Base-by-base conservation (phyloP, 2,113 vertebrate species). In the Porphyrio hochstetteri region DNA sequence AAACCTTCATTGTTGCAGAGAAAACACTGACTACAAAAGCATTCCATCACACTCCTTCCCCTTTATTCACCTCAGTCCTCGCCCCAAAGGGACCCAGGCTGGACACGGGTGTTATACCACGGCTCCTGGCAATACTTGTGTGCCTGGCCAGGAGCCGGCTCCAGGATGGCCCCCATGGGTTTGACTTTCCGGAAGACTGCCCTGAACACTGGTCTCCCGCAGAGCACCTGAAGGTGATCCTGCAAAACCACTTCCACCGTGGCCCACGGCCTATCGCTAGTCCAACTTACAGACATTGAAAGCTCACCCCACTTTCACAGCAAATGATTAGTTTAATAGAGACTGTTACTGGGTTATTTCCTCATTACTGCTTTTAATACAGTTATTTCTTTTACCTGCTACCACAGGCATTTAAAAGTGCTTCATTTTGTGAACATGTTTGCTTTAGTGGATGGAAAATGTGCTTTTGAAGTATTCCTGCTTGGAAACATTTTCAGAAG, bases 401-500 rank as follows among this genome's bases (percentile, higher is more conserved):
- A 72, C n/a, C n/a, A 38, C 3, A 35, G 20, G 0, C 40, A 59
- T 93, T 88, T 77, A 42, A 36, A 96, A 96, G 61, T 18, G 3
- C 44, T 93, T 90, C 38, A 44, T 46, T 95, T 90, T 68, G 65
- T 79, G 64, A 92, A 42, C 40, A 13, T 5, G 4, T 72, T 86
- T 92, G 60, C 77, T 85, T 93, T 28, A n/a, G 84, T 35, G 81
- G 40, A 91, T 44, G 35, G 67, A 92, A 88, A 92, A 94, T 56
- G 17, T 20, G 14, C 60, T 93, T 96, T 93, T 93, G 69, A 96
- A 95, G 57, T 82, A 90, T 91, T 77, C 94, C 93, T 75, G 74
- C 50, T 53, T 95, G 95, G 95, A 96, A 95, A 92, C 93, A 92
- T 87, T 96, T 92, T 64, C 70, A 91, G 86, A 92, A 96, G 87